Conservation (phyloP, 2,888 invertebrate species). For the Sinodicranocentrus sp. region DNA sequence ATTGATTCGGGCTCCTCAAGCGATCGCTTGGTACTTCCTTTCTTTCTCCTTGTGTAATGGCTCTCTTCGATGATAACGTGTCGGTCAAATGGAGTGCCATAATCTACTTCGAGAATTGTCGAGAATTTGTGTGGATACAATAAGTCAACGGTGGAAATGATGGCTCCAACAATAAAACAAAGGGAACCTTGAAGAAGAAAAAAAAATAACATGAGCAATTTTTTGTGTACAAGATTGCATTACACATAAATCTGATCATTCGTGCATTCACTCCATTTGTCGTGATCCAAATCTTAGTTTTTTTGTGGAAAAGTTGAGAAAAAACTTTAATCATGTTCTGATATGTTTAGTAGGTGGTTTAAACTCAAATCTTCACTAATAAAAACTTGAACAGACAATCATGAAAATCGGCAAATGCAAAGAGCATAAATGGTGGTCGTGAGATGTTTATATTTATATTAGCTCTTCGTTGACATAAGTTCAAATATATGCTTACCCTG, state of each 20-base stretch:
- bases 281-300: constrained; percentile 9
- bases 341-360: constrained; percentile 10
- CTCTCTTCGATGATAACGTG: constrained; percentile 95
- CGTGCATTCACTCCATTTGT: not conserved
- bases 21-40: constrained; percentile 81
- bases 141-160: constrained; percentile 83
- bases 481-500: too few species aligned
- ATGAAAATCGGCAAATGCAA: constrained; percentile 53
- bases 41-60: constrained; percentile 83
- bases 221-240: too few species aligned
- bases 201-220: too few species aligned
- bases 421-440: constrained; percentile 29
- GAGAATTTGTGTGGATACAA: constrained; percentile 91
- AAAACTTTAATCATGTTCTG: not conserved
- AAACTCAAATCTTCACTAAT: constrained; percentile 15
- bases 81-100: constrained; percentile 95
- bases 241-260: constrained; percentile 12
- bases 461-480: not conserved
- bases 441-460: constrained; percentile 14
- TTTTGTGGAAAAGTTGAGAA: not conserved
- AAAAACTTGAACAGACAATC: constrained; percentile 18
- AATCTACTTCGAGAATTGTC: constrained; percentile 93
- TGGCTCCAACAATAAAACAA: constrained; percentile 68
- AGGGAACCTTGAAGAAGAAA: constrained; percentile 66
- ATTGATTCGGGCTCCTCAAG: constrained; percentile 82